These are phyloP conservation scores for Epinotia demarniana DNA, from an alignment of 2,888 invertebrate genomes.

Conservation along the genomic window DNA sequence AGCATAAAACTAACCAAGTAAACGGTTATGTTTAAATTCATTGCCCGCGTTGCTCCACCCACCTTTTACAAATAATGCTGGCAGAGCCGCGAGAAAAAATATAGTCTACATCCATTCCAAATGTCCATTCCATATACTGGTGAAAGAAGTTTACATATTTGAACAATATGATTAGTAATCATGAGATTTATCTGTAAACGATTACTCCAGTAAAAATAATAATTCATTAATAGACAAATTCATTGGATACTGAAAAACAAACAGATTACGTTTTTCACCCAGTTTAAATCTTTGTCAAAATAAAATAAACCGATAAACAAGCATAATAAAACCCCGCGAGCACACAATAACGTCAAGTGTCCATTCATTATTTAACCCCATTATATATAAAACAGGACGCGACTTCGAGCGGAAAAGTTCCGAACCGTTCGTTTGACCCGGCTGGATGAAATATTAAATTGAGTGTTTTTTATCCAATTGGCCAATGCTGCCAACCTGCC, in stretches of 20 bases:
- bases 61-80: no score
- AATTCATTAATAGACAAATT: neutral
- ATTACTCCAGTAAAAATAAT: neutral
- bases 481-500: constrained; percentile 58
- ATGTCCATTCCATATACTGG: no score
- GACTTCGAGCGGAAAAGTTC: constrained; percentile 8
- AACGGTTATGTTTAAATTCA: no score
- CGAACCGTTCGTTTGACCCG: constrained; percentile 31
- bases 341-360: constrained; percentile 32
- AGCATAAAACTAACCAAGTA: no score
- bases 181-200: no score
- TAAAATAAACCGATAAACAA: constrained; percentile 5
- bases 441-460: constrained; percentile 74
- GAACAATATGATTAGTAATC: no score
- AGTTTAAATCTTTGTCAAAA: neutral
- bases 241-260: no score
- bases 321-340: constrained; percentile 11
- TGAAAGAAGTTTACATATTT: no score
- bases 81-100: no score
- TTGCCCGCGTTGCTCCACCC: no score
- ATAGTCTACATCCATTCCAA: no score
- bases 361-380: constrained; percentile 25
- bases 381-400: constrained; percentile 11
- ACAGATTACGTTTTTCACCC: neutral
- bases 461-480: constrained; percentile 76